phyloP scores from a whole-genome alignment of 2,113 vertebrate genomes.

The Damaliscus lunatus region DNA sequence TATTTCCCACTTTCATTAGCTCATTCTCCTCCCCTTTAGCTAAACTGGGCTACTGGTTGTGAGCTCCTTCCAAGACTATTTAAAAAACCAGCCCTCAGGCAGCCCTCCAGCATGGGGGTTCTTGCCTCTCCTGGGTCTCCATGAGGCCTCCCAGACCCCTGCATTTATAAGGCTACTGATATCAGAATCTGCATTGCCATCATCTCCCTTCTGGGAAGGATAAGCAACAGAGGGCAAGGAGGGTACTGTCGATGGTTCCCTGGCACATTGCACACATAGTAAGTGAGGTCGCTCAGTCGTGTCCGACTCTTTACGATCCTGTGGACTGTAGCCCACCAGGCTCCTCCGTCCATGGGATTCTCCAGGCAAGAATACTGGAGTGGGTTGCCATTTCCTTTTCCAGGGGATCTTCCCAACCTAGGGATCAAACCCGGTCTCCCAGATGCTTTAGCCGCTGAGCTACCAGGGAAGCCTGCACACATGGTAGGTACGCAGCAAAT shows the following conservation, averaged over 20 bases:
- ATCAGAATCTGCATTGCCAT: background rate
- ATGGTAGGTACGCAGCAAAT: background rate
- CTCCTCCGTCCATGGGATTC: no score
- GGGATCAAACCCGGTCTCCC: no score
- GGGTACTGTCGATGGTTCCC: background rate
- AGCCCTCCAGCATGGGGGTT: accelerated
- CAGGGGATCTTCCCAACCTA: no score
- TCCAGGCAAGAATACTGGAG: no score
- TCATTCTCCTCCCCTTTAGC: background rate
- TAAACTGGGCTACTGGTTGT: background rate
- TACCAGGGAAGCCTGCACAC: no score
- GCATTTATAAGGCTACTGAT: background rate
- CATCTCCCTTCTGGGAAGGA: background rate
- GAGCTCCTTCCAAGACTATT: background rate
- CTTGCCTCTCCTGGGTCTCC: background rate
- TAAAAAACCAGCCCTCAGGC: no score
- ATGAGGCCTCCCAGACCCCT: background rate
- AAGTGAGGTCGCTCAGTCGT: no score
- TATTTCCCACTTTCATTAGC: background rate
- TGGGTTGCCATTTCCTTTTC: no score
- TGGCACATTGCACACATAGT: no score
- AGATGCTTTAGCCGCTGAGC: no score
- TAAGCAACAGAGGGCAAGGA: background rate
- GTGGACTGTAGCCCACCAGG: no score
- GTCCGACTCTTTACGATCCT: accelerated